Base-by-base conservation (phyloP, 2,797 vertebrate species). In the Siniperca obscura region DNA sequence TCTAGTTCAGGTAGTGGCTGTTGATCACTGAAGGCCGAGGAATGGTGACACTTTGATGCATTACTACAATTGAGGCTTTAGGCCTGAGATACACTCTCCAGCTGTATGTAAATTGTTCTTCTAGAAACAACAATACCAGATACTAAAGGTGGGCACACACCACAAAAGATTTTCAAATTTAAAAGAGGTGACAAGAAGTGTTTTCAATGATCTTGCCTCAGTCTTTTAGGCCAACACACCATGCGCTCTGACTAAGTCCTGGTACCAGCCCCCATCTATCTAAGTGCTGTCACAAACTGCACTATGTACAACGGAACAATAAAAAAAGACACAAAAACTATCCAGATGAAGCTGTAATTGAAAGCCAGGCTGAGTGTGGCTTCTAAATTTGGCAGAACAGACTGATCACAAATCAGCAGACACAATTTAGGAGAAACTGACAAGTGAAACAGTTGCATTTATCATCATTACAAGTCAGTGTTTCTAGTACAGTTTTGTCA, bases 391-490 rank as follows among this genome's bases (percentile, higher is more conserved):
- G 50, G 16, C 44, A 38, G 40, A 55, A 25, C n/a, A 30, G 44
- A 68, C 16, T 11, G 38, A 42, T 57, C 42, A 44, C 38, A 65
- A 9, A 53, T 74, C 25, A 16, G 55, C 34, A 50, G 42, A 69
- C 25, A 65, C 16, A 22, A 56, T 42, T 14, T 30, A 25, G 6
- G 2, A 40, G n/a, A 48, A 66, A 70, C 0, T 27, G 42, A 68
- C 40, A 52, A 22, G 11, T 62, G 6, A 77, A 65, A 11, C 19
- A 4, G n/a, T 36, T 10, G 1, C n/a, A 74, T 67, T 70, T 22
- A 70, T 75, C 78, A 46, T 70, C 44, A 52, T 76, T 67, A 53
- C 27, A 48, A 66, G 48, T 76, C 66, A 40, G 8, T 46, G 60
- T n/a, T 4, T 72, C n/a, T 16, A 1, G 13, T 60, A 6, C 13